Evolutionary conservation across 1,140 invertebrate genomes (phyloP).

Genomic region (Hestina assimilis): DNA sequence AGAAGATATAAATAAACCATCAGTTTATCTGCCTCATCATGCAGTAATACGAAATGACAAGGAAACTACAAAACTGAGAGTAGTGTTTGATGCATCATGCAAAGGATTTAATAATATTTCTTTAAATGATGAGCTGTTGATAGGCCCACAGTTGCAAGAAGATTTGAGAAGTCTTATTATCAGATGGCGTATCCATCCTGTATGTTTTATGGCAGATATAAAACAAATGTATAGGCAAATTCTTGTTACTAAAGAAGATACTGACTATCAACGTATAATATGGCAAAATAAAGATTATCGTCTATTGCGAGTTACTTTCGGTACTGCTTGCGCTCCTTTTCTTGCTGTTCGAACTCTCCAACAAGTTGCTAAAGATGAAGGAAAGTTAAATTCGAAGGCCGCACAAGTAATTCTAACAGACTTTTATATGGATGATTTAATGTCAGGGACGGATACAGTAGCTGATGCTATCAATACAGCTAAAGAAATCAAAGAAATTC

Average conservation of each 20-base stretch:
- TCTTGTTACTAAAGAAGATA: neutral
- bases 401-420: no score
- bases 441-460: no score
- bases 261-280: no score
- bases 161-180: neutral
- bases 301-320: no score
- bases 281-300: no score
- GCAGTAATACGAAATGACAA: neutral
- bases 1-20: neutral
- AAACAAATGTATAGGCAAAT: neutral
- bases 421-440: no score
- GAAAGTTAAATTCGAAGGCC: no score
- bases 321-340: no score
- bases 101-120: neutral
- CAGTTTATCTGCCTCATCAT: neutral
- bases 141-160: neutral
- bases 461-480: no score
- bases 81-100: neutral
- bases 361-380: no score
- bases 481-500: no score
- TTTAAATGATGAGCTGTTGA: constrained; percentile 1
- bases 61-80: neutral
- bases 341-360: no score
- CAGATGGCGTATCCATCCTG: neutral
- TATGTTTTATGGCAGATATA: neutral